A percentile compares a stretch with the other conserved stretches of the same genome.
Evolutionary conservation across 2,888 invertebrate genomes (phyloP).

Genomic region (Coleophora flavipennella): DNA sequence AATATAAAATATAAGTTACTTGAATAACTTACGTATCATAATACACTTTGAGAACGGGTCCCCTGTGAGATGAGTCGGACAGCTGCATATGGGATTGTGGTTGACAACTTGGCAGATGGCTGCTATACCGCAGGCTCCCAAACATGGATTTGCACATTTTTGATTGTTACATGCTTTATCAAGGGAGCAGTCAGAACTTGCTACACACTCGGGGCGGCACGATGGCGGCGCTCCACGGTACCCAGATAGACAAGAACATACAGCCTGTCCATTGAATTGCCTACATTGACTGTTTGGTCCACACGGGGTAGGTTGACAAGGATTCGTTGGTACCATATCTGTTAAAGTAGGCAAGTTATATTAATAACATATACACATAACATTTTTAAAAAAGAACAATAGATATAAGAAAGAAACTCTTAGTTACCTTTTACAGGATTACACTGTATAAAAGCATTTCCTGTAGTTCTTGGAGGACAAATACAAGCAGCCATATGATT

Average conservation of each 20-base stretch:
- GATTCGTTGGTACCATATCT: constrained; percentile 57
- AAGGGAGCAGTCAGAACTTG: constrained; percentile 80
- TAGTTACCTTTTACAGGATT: constrained; percentile 66
- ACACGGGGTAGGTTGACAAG: constrained; percentile 77
- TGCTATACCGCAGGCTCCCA: constrained; percentile 83
- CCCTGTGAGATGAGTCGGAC: constrained; percentile 75
- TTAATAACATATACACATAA: neutral
- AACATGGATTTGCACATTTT: constrained; percentile 81
- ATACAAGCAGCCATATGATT: constrained; percentile 85
- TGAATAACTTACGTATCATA: constrained; percentile 51
- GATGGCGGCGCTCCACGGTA: constrained; percentile 78
- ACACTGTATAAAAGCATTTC: constrained; percentile 81
- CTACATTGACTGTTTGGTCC: constrained; percentile 76
- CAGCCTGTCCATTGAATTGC: constrained; percentile 74
- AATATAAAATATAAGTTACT: too few relatives aligned
- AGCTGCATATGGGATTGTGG: constrained; percentile 82
- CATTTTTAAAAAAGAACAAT: neutral
- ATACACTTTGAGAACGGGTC: constrained; percentile 78
- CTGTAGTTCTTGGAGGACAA: constrained; percentile 79
- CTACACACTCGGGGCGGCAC: constrained; percentile 81
- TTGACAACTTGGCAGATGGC: constrained; percentile 83
- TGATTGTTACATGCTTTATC: constrained; percentile 80
- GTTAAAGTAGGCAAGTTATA: constrained; percentile 18
- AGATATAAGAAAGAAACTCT: neutral
- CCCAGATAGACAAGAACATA: constrained; percentile 77